Percentiles rank a stretch among this genome's conserved stretches.
Conservation (phyloP, 2,113 vertebrate genomes). For the Ursus arctos region DNA sequence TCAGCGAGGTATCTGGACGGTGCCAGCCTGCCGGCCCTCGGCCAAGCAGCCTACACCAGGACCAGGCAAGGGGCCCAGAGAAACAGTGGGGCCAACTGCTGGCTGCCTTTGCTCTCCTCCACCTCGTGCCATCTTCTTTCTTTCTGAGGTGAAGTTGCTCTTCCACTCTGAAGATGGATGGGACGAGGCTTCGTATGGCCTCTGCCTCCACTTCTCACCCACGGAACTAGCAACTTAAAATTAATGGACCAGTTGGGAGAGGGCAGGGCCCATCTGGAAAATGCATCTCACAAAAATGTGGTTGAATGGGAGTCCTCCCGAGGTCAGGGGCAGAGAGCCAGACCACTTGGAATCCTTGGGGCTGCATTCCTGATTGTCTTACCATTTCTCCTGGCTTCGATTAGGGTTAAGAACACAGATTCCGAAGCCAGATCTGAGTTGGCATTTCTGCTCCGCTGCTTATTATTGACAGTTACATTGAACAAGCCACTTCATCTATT, state of each 20-base stretch:
- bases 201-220: neutral
- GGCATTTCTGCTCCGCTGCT: neutral
- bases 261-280: constrained; percentile 42
- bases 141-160: neutral
- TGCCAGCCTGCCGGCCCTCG: constrained; percentile 69
- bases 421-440: neutral
- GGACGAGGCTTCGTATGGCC: neutral
- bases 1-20: constrained; percentile 56
- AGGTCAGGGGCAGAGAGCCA: neutral
- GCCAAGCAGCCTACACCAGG: neutral
- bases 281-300: neutral
- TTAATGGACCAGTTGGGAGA: neutral
- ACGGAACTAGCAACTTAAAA: neutral
- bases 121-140: neutral
- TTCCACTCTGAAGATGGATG: neutral
- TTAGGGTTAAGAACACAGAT: neutral
- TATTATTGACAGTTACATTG: neutral
- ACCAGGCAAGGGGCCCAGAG: neutral
- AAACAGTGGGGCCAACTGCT: neutral
- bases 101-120: neutral
- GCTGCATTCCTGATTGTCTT: neutral
- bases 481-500: neutral
- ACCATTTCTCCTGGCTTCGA: neutral
- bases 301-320: neutral
- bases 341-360: neutral